Evolutionary conservation across 2,113 vertebrate genomes (phyloP), one percentile per base, ranked within the genome.

Genomic region (Etheostoma cragini): DNA sequence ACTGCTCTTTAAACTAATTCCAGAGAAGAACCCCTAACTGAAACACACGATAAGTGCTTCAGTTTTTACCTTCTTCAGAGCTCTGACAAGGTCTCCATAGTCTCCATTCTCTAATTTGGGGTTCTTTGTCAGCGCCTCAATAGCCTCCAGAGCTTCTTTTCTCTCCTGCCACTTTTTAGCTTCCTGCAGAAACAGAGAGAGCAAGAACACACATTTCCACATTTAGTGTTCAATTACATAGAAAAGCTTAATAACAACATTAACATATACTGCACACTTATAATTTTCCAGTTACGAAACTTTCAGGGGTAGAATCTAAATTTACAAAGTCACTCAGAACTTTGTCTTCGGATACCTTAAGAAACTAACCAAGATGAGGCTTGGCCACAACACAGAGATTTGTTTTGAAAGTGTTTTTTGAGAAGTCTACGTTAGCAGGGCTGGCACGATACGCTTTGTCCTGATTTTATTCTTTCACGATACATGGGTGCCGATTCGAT

Each of bases 161-260:
- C 98, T 96, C 91, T 99, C 98, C 90, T 99, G 98, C 98, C 98
- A 99, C 90, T 99, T 99, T 92, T 99, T 99, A 73, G 98, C 98
- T 92, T 99, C 98, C 98, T 99, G 84, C 3, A 78, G 47, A 68
- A 14, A 94, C 14, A 78, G 62, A 68, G 26, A 73, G 11, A 65
- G 14, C 3, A 78, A 35, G 6, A 6, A 68, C 22, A 78, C 22
- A 57, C 4, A 5, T 7, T 45, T 3, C 7, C 42, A 42, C 42
- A 53, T 42, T 50, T 21, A 8, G 15, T 10, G 3, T 16, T 53
- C 13, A 0, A 56, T 72, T 13, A 64, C 14, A 47, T 5, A 21
- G 5, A 42, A 15, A 8, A 45, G 22, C 17, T 16, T 15, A 16
- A 12, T 22, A 30, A 22, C 62, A 68, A 50, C 12, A 6, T 2